Evolutionary conservation across 2,888 invertebrate species (phyloP).

Genomic region (Priocnemis perturbator): DNA sequence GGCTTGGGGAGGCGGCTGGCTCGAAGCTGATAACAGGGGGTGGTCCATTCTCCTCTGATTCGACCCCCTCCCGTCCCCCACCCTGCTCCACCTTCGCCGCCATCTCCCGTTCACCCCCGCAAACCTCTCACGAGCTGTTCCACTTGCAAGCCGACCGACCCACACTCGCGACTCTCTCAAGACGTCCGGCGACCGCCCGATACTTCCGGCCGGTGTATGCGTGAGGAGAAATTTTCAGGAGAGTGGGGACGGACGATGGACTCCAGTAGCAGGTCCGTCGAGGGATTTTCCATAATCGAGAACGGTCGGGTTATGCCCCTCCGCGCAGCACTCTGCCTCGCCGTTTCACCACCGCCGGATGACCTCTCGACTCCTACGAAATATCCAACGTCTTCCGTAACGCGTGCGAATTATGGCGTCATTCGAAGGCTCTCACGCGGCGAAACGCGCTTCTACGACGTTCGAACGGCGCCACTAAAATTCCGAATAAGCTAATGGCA

Average conservation of each 20-base stretch:
- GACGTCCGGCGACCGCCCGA: conserved; percentile 52
- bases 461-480: too few species aligned
- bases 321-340: too few species aligned
- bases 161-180: conserved; percentile 50
- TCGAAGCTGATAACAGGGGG: conserved; percentile 71
- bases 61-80: conserved; percentile 46
- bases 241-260: conserved; percentile 18
- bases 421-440: too few species aligned
- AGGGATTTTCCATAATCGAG: conserved; percentile 52
- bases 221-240: conserved; percentile 6
- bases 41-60: conserved; percentile 73
- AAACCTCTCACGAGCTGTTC: conserved; percentile 29
- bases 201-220: conserved; percentile 11
- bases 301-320: background rate
- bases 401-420: too few species aligned
- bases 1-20: conserved; percentile 72
- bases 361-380: too few species aligned
- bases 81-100: conserved; percentile 33
- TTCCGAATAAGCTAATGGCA: too few species aligned
- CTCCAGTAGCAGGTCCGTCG: conserved; percentile 21
- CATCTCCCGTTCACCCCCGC: conserved; percentile 9
- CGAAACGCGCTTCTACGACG: too few species aligned
- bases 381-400: too few species aligned
- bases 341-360: too few species aligned
- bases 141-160: conserved; percentile 43